These are phyloP conservation scores for Drosophila paranaensis DNA, from an alignment of 2,888 invertebrate species.

Conservation along the genomic window DNA sequence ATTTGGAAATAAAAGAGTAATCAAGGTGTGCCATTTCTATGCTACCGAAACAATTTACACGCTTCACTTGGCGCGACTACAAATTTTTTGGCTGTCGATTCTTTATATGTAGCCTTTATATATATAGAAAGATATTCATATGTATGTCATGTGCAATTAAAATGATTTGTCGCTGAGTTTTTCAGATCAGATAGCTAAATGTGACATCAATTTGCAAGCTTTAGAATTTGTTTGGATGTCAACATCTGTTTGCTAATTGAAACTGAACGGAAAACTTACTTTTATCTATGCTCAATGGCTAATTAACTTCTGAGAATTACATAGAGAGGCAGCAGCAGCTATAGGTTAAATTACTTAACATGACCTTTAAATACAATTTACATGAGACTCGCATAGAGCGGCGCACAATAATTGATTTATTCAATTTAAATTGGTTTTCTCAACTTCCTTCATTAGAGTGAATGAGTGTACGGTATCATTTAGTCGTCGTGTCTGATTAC, in stretches of 20 bases:
- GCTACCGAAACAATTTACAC: constrained; percentile 40
- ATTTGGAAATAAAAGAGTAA: constrained; percentile 11
- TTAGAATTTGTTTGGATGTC: neutral
- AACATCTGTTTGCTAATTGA: constrained; percentile 7
- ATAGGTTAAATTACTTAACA: neutral
- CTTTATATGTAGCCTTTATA: constrained; percentile 8
- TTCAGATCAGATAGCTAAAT: constrained; percentile 1
- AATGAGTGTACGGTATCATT: neutral
- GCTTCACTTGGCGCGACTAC: constrained; percentile 45
- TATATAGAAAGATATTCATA: neutral
- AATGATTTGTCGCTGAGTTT: constrained; percentile 22
- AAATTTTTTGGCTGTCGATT: constrained; percentile 34
- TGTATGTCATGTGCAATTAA: constrained; percentile 25
- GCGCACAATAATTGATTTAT: neutral
- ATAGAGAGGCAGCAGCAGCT: neutral
- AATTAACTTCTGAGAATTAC: neutral
- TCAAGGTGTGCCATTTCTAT: constrained; percentile 37
- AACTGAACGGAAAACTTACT: neutral
- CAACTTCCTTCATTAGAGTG: neutral
- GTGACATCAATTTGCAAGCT: constrained; percentile 5
- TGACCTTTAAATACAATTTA: neutral
- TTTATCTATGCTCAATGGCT: neutral
- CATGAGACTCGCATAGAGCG: neutral
- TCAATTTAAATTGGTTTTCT: neutral
- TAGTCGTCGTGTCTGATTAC: constrained; percentile 1